Base-by-base conservation (phyloP, 2,888 invertebrate species). In the Punctoribates punctum region DNA sequence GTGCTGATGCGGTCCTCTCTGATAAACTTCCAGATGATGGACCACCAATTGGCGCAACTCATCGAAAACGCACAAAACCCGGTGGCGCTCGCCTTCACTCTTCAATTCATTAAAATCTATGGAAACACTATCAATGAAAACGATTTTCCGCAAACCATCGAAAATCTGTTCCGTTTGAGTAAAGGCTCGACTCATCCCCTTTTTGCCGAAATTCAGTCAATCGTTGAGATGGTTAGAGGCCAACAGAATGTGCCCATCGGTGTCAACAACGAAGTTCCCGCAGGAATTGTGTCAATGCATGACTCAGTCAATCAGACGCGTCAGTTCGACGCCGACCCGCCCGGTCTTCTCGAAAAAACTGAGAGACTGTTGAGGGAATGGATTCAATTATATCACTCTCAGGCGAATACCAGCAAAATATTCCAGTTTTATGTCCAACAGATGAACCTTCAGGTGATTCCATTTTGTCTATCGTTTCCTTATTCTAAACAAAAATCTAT, bases 291-390 rank as follows among this genome's bases (percentile, higher is more conserved):
- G 2, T 42, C 38, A 42, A 70, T 70, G 70, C 70, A 70, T 46
- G 70, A 46, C 70, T 38, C 70, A 23, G 70, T 70, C 42, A 70
- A 70, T 38, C 70, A 70, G 20, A 70, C 70, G 8, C 70, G 70
- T 42, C 42, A 70, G 23, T 70, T 70, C 46, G 70, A 91, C 81
- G 92, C 93, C 82, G 97, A 97, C 85, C 96, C 96, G 1, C 94
- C 94, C 0, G 96, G 94, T 27, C 86, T 97, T 62, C 90, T 93
- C 81, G 97, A 96, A 82, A 97, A 96, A 84, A 96, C 96, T 0
- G 98, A 99, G 84, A 92, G 88, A 81, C 86, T 99, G 15, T 87
- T 99, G 48, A 88, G 96, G 27, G 98, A 99, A 82, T 99, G 99
- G 99, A 92, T 97, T 20, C 89, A 88, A 78, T 90, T 96, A 82